A percentile compares a stretch with the other conserved stretches of the same genome.
phyloP scores from a whole-genome alignment of 92 coral and sea anemone genomes.

The Paragorgia papillata region DNA sequence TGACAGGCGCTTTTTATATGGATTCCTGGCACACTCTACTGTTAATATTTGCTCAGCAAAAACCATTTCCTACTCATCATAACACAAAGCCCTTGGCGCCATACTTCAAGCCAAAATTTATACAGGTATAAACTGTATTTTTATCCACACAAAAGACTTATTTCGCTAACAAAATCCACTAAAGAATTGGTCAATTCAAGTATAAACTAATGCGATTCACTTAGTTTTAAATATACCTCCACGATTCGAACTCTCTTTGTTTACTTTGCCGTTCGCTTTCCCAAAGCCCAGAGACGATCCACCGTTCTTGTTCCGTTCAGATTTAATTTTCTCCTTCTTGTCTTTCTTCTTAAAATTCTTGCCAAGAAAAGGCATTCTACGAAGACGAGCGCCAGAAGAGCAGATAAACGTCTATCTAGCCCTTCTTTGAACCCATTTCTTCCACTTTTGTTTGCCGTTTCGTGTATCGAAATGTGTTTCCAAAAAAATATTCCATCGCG shows the following conservation, averaged over 20 bases:
- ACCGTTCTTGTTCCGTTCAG: conserved; percentile 10
- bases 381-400: conserved; percentile 1
- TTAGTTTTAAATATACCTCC: background rate
- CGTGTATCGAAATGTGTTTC: background rate
- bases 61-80: too few species aligned
- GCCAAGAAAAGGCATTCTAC: conserved; percentile 87
- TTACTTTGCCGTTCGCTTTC: conserved; percentile 29
- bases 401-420: conserved; percentile 3
- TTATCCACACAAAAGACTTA: background rate
- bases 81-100: too few species aligned
- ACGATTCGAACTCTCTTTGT: conserved; percentile 27
- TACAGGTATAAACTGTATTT: background rate
- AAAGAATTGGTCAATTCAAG: background rate
- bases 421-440: conserved; percentile 15
- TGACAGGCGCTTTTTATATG: too few species aligned
- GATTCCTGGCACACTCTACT: too few species aligned
- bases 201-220: background rate
- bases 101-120: too few species aligned
- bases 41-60: too few species aligned
- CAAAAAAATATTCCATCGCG: background rate
- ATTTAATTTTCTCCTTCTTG: conserved; percentile 51
- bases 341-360: conserved; percentile 84
- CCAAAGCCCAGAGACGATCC: conserved; percentile 22
- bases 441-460: background rate
- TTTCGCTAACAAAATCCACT: background rate